Conservation (phyloP, 1,140 invertebrate genomes). For the Calycopis cecrops region DNA sequence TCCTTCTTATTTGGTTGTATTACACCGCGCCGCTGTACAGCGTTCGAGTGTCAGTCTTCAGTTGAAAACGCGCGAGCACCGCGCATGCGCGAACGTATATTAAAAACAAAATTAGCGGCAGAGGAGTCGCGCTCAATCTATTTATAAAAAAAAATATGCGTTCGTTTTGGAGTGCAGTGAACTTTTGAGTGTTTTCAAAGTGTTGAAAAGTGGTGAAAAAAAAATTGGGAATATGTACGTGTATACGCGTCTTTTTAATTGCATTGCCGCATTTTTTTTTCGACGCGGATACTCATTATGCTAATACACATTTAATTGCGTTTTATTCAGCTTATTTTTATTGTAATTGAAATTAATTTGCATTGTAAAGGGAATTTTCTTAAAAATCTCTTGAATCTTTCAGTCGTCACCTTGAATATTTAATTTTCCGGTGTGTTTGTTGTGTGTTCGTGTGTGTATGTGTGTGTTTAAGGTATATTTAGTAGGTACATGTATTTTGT, state of each 20-base stretch:
- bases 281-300: background rate
- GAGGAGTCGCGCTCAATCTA: slow-evolving; percentile 36
- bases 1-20: slow-evolving; percentile 27
- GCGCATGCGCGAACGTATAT: slow-evolving; percentile 37
- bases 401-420: no score
- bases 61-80: slow-evolving; percentile 34
- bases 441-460: no score
- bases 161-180: slow-evolving; percentile 50
- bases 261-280: slow-evolving; percentile 1
- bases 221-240: slow-evolving; percentile 10
- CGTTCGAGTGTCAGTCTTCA: slow-evolving; percentile 19
- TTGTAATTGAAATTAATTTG: slow-evolving; percentile 8
- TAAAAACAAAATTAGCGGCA: slow-evolving; percentile 33
- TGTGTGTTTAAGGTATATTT: no score
- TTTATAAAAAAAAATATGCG: slow-evolving; percentile 44
- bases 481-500: no score
- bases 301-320: slow-evolving; percentile 10
- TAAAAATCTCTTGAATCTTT: no score
- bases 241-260: slow-evolving; percentile 1
- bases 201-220: slow-evolving; percentile 12
- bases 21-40: slow-evolving; percentile 15
- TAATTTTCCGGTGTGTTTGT: no score
- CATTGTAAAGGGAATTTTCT: background rate
- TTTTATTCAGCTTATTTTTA: background rate
- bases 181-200: slow-evolving; percentile 24